These are phyloP conservation scores for Oreochromis aureus DNA, from an alignment of 2,113 vertebrate species.

Conservation along the genomic window DNA sequence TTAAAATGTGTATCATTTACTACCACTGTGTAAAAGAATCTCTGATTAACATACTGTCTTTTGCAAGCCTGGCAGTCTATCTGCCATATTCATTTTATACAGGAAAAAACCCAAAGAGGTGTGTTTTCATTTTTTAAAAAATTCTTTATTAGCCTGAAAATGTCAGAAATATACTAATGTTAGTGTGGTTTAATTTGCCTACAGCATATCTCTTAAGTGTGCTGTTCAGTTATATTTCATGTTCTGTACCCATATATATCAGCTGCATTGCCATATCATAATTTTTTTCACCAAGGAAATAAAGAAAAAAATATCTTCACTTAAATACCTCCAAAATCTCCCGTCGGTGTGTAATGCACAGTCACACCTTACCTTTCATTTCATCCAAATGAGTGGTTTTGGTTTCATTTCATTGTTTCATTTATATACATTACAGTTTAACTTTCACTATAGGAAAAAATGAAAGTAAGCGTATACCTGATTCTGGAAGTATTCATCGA, in stretches of 20 bases:
- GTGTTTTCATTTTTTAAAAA: not conserved
- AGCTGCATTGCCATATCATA: not conserved
- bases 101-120: not conserved
- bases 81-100: not conserved
- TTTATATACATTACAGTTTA: not conserved
- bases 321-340: not conserved
- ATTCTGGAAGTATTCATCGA: not conserved
- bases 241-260: not conserved
- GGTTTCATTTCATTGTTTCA: not conserved
- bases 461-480: accelerated
- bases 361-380: not conserved
- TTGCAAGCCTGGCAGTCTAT: not conserved
- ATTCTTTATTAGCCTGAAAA: not conserved
- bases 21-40: not conserved
- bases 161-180: not conserved
- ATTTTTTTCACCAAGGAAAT: not conserved
- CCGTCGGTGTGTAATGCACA: not conserved
- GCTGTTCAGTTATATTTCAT: not conserved
- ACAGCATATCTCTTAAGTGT: not conserved
- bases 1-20: not conserved
- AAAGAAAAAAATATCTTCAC: not conserved
- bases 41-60: not conserved
- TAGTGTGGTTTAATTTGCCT: not conserved
- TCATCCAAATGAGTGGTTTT: not conserved
- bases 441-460: not conserved